Percentiles rank a stretch among this genome's conserved stretches.
Evolutionary conservation across 2,888 invertebrate genomes (phyloP).

Genomic region (Eupelmus urozonus): DNA sequence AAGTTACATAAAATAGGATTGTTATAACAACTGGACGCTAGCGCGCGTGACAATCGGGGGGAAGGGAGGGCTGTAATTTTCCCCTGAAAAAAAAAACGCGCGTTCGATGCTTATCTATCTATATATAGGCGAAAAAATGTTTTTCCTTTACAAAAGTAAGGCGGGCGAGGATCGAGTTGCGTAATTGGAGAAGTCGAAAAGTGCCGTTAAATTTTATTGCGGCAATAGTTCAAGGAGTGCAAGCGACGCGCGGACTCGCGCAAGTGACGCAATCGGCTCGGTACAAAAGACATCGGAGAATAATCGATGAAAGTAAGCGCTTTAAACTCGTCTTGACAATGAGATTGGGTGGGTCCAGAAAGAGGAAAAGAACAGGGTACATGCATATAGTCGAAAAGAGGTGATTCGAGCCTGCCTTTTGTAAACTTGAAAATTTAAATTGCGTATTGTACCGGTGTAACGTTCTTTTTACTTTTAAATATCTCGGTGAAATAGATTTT

Average conservation of each 20-base stretch:
- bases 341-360: not conserved
- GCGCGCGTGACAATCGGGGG: constrained; percentile 2
- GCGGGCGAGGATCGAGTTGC: not conserved
- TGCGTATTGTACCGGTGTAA: not conserved
- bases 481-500: too few relatives aligned
- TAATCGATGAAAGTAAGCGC: constrained; percentile 21
- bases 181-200: constrained; percentile 48
- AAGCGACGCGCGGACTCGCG: too few relatives aligned
- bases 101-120: not conserved
- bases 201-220: constrained; percentile 48
- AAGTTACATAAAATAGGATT: constrained; percentile 23
- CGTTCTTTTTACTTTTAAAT: not conserved
- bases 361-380: not conserved
- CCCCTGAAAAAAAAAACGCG: not conserved
- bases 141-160: not conserved
- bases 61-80: too few relatives aligned
- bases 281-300: constrained; percentile 11
- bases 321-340: constrained; percentile 39
- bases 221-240: not conserved
- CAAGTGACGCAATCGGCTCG: constrained; percentile 43
- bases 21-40: too few relatives aligned
- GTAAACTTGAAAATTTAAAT: constrained; percentile 8
- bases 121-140: not conserved
- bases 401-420: not conserved
- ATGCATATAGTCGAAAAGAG: not conserved